Evolutionary conservation across 1,140 invertebrate species (phyloP), one percentile per base, ranked within the genome.

Genomic region (Penaeus chinensis): DNA sequence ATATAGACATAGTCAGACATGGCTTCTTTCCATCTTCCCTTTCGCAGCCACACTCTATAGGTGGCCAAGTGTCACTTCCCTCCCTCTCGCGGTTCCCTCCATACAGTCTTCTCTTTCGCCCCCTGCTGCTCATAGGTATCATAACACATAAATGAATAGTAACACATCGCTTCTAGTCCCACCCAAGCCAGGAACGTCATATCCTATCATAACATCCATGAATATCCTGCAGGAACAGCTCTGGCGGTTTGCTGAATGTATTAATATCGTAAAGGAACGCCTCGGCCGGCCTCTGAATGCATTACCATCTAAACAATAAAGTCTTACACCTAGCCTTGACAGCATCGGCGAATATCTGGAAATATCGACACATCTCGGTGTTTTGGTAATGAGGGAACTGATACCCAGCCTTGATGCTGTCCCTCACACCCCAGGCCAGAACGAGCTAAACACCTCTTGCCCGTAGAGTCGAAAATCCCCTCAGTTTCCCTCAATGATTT

Each of bases 271-370:
- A 77, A 82, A 82, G 86, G 80, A 87, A 83, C 80, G 24, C 22
- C 66, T 47, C 16, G 63, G n/a, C 86, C 69, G 76, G 54, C 18
- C 22, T 11, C 47, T 87, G 86, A 83, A 83, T 87, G 71, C 71
- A 87, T 87, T 87, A 83, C 79, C 86, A 87, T 83, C 69, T 77
- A 87, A 82, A 87, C 86, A 87, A 87, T 87, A 83, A 82, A 83
- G 69, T 87, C 74, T 78, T 87, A 77, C 86, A 82, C 80, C 80
- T 87, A 60, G 61, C 69, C 62, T 54, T 63, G 81, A 87, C 86
- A 76, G 71, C 79, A 76, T 83, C 86, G 24, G 20, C 66, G 86
- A 63, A 42, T 82, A 87, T 87, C 86, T 74, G 61, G 42, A 71
- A 66, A 87, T 77, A 87, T 87, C 85, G 85, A 87, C 54, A 76